These are phyloP conservation scores for Phyto melanocephala DNA, from an alignment of 2,888 invertebrate genomes.

Conservation along the genomic window DNA sequence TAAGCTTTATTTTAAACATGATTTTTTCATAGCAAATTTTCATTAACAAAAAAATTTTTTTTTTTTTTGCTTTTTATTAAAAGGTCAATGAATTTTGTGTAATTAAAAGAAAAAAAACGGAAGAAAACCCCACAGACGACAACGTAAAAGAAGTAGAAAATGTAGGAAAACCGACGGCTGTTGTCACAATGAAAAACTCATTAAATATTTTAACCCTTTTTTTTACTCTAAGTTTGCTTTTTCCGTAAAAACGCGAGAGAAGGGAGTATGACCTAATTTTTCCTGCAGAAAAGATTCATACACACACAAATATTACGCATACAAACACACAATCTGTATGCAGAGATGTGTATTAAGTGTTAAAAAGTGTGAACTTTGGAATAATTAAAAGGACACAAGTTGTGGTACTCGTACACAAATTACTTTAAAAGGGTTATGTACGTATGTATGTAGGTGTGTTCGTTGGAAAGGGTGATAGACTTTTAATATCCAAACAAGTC, in stretches of 20 bases:
- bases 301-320: not conserved
- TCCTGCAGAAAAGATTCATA: not conserved
- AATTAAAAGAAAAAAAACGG: slow-evolving; percentile 18
- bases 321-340: not conserved
- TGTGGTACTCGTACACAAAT: slow-evolving; percentile 26
- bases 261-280: slow-evolving; percentile 34
- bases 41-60: not conserved
- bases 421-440: slow-evolving; percentile 16
- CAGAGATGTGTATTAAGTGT: not conserved
- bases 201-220: slow-evolving; percentile 40
- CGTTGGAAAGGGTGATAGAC: slow-evolving; percentile 3
- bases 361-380: slow-evolving; percentile 59
- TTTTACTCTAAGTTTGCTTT: not conserved
- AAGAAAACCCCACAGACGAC: not conserved
- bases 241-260: not conserved
- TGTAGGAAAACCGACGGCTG: not conserved
- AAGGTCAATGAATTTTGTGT: slow-evolving; percentile 30
- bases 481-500: not conserved
- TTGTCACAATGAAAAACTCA: slow-evolving; percentile 35
- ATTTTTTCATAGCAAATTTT: not conserved
- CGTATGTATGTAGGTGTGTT: not conserved
- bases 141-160: not conserved
- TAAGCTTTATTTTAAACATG: not conserved
- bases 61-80: not conserved
- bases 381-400: slow-evolving; percentile 60